A percentile compares a stretch with the other conserved stretches of the same genome.
These are phyloP conservation scores for Gymnoscopelus microlampas DNA, from an alignment of 2,797 vertebrate species.

Conservation along the genomic window DNA sequence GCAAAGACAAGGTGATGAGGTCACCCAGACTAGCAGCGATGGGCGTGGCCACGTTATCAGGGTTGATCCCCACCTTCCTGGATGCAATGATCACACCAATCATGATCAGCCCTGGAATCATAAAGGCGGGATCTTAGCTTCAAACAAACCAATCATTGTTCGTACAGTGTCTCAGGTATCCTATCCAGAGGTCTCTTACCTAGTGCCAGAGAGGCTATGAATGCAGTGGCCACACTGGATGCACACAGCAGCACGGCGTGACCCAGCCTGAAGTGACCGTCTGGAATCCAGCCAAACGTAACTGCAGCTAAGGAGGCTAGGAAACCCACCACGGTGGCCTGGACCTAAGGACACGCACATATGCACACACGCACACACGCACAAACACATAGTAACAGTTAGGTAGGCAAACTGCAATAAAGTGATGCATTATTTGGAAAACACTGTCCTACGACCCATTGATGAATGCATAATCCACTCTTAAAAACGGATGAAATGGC, in stretches of 20 bases:
- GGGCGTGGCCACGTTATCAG: constrained; percentile 97
- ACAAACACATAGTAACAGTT: not conserved
- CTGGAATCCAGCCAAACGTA: constrained; percentile 97
- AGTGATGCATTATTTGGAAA: no score
- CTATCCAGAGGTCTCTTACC: constrained; percentile 75
- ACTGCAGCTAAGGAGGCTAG: constrained; percentile 96
- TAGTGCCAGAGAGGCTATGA: constrained; percentile 94
- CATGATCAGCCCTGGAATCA: constrained; percentile 92
- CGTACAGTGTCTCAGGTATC: not conserved
- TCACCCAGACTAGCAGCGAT: constrained; percentile 97
- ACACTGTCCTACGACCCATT: not conserved
- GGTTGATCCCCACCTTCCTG: constrained; percentile 96
- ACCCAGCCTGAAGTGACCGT: constrained; percentile 90
- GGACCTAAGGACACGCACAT: constrained; percentile 83
- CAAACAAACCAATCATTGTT: constrained; percentile 1
- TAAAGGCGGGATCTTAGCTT: constrained; percentile 10
- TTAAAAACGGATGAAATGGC: no score
- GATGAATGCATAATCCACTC: no score
- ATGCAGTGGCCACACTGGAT: constrained; percentile 96
- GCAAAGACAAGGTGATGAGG: constrained; percentile 94
- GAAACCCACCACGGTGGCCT: constrained; percentile 98
- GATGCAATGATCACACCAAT: constrained; percentile 96
- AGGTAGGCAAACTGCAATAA: no score
- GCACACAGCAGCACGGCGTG: constrained; percentile 95
- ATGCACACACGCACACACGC: not conserved